Evolutionary conservation across 2,888 invertebrate genomes (phyloP).

Genomic region (Eulithis testata): DNA sequence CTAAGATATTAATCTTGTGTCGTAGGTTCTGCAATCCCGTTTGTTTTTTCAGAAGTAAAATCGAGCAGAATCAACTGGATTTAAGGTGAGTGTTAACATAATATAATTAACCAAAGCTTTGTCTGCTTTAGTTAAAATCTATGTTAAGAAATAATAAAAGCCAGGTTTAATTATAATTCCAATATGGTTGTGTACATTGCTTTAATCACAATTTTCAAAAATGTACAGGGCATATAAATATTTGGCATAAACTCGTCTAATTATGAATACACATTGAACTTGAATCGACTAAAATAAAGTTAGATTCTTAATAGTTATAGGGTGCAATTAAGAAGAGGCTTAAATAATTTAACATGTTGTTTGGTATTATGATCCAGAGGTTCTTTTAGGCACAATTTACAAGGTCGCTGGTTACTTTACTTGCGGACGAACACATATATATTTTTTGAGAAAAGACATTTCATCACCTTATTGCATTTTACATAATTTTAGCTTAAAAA

Average conservation of each 20-base stretch:
- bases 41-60: too few relatives aligned
- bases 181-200: constrained; percentile 58
- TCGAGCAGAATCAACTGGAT: too few relatives aligned
- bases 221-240: constrained; percentile 73
- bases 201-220: constrained; percentile 67
- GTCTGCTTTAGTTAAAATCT: too few relatives aligned
- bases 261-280: constrained; percentile 60
- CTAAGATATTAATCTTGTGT: too few relatives aligned
- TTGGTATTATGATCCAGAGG: constrained; percentile 67
- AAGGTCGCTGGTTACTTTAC: constrained; percentile 59
- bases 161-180: constrained; percentile 48
- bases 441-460: constrained; percentile 30
- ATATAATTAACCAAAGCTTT: too few relatives aligned
- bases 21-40: too few relatives aligned
- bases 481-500: constrained; percentile 47
- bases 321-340: constrained; percentile 69
- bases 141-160: constrained; percentile 32
- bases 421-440: constrained; percentile 42
- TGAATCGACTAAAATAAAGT: constrained; percentile 60
- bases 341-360: constrained; percentile 62
- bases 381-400: constrained; percentile 75
- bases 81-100: too few relatives aligned
- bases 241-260: constrained; percentile 73
- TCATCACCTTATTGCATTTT: constrained; percentile 43
- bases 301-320: constrained; percentile 68